Evolutionary conservation across 2,113 vertebrate genomes (phyloP).

Genomic region (Gila orcuttii): DNA sequence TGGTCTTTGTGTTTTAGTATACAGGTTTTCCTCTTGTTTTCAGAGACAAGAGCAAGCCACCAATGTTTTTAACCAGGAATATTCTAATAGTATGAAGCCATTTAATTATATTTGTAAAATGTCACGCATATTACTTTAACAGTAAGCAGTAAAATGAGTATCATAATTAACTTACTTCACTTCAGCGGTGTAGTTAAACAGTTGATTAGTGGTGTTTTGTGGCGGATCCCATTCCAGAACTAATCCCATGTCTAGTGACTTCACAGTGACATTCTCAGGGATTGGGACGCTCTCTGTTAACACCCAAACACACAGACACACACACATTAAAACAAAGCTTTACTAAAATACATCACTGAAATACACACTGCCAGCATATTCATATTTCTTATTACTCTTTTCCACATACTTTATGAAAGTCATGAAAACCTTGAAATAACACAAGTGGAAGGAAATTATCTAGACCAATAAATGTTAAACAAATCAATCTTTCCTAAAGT

Average conservation of each 20-base stretch:
- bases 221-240: slow-evolving; percentile 66
- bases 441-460: background rate
- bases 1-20: background rate
- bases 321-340: background rate
- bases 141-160: background rate
- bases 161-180: slow-evolving; percentile 54
- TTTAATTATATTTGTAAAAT: background rate
- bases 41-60: background rate
- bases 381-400: background rate
- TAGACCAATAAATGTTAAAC: background rate
- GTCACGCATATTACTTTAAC: background rate
- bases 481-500: background rate
- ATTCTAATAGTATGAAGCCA: background rate
- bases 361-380: background rate
- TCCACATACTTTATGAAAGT: too few relatives aligned
- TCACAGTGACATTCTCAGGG: slow-evolving; percentile 59
- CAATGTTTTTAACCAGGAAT: background rate
- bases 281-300: slow-evolving; percentile 26
- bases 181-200: slow-evolving; percentile 57
- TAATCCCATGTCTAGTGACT: slow-evolving; percentile 67
- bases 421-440: too few relatives aligned
- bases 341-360: background rate
- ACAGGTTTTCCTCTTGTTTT: background rate
- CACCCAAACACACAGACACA: background rate
- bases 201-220: background rate